A percentile compares a stretch with the other conserved stretches of the same genome.
Conservation (phyloP, 2,113 vertebrate species). For the Lepus europaeus region DNA sequence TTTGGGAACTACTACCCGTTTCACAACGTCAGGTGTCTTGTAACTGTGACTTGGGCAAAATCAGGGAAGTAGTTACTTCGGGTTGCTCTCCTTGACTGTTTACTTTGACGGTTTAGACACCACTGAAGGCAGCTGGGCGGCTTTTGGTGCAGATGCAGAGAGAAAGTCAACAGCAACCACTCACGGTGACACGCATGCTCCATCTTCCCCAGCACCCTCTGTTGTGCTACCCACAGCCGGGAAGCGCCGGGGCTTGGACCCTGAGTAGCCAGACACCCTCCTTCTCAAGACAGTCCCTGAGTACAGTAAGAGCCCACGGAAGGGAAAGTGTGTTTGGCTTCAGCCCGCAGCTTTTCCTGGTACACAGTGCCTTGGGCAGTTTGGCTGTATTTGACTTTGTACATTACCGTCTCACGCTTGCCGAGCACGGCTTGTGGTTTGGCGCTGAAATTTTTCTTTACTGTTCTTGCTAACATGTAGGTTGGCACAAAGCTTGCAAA, state of each 20-base stretch:
- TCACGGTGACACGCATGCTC: not conserved
- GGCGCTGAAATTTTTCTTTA: constrained; percentile 53
- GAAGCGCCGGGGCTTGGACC: too few species aligned
- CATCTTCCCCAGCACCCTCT: not conserved
- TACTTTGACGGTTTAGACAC: not conserved
- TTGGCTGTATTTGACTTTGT: constrained; percentile 58
- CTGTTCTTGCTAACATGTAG: constrained; percentile 37
- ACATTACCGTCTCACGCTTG: constrained; percentile 36
- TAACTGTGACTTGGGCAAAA: not conserved
- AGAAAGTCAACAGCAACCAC: not conserved
- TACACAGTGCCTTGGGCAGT: not conserved
- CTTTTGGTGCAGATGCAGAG: not conserved
- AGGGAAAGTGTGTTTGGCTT: not conserved
- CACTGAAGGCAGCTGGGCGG: not conserved
- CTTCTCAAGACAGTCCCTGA: not conserved
- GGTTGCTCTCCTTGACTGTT: not conserved
- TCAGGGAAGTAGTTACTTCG: not conserved
- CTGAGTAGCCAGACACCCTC: not conserved
- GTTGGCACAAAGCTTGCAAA: constrained; percentile 11
- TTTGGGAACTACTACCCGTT: not conserved
- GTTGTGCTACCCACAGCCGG: not conserved
- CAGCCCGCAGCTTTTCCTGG: not conserved
- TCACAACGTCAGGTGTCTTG: not conserved
- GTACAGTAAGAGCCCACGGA: not conserved
- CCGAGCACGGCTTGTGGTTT: constrained; percentile 47